Evolutionary conservation across 2,113 vertebrate species (phyloP).

Genomic region (Hucho hucho): DNA sequence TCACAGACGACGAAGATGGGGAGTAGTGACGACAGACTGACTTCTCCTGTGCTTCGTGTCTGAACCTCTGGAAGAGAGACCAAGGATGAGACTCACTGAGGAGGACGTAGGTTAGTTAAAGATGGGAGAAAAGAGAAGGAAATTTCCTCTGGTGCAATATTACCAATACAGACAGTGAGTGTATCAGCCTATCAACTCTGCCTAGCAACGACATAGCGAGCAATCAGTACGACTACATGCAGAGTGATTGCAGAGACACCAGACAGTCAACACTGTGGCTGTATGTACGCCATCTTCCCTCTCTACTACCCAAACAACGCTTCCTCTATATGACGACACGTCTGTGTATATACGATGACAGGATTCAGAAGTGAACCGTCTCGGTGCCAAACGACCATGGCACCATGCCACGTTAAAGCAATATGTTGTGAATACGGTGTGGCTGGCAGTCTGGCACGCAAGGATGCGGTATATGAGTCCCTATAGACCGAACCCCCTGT

Average conservation of each 20-base stretch:
- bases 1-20: slow-evolving; percentile 14
- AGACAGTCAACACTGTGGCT: slow-evolving; percentile 21
- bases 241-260: background rate
- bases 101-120: background rate
- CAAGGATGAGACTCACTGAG: slow-evolving; percentile 20
- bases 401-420: slow-evolving; percentile 14
- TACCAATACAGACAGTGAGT: background rate
- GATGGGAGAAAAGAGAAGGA: background rate
- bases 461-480: background rate
- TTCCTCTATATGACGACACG: too few relatives aligned
- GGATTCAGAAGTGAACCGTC: background rate
- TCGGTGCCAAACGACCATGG: slow-evolving; percentile 17
- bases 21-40: background rate
- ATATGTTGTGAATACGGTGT: slow-evolving; percentile 18
- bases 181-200: slow-evolving; percentile 39
- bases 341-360: background rate
- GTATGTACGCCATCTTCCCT: too few relatives aligned
- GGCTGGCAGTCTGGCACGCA: slow-evolving; percentile 11
- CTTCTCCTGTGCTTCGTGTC: background rate
- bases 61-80: slow-evolving; percentile 33
- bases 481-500: slow-evolving; percentile 25
- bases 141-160: background rate
- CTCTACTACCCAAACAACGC: too few relatives aligned
- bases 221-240: background rate
- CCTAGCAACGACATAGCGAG: slow-evolving; percentile 48